Evolutionary conservation across 2,113 vertebrate species (phyloP).

Genomic region (Mobula birostris): DNA sequence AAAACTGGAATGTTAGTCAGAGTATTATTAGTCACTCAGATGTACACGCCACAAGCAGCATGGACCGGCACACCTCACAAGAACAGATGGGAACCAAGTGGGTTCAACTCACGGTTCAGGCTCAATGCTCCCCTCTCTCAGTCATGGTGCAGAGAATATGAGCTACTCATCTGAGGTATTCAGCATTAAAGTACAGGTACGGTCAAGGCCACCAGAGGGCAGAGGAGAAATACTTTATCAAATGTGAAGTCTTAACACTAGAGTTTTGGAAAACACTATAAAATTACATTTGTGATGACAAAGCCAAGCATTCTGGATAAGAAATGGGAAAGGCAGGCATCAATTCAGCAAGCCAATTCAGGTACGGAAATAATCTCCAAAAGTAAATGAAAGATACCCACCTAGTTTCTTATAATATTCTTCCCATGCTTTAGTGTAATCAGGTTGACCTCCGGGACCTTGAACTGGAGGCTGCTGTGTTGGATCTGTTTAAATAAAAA

Average conservation of each 20-base stretch:
- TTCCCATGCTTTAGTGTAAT: conserved; percentile 91
- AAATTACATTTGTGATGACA: not conserved
- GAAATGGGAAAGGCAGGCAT: not conserved
- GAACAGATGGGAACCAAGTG: not conserved
- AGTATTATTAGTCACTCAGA: not conserved
- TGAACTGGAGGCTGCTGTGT: conserved; percentile 7
- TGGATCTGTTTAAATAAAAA: not conserved
- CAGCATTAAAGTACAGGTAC: not conserved
- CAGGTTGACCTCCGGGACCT: conserved; percentile 61
- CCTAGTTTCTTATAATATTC: conserved; percentile 91
- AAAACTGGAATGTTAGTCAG: not conserved
- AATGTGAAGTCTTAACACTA: no score
- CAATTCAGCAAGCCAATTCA: not conserved
- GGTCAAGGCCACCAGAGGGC: no score
- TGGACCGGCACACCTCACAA: not conserved
- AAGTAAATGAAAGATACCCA: conserved; percentile 43
- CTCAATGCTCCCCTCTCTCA: not conserved
- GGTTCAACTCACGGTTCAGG: not conserved
- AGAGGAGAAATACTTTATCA: no score
- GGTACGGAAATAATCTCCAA: not conserved
- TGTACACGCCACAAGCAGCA: not conserved
- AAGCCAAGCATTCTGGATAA: not conserved
- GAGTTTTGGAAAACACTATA: not conserved
- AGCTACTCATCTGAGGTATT: not conserved
- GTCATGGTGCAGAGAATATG: not conserved